Conservation (phyloP, 2,888 invertebrate genomes). For the Lasioglossum marginatum region DNA sequence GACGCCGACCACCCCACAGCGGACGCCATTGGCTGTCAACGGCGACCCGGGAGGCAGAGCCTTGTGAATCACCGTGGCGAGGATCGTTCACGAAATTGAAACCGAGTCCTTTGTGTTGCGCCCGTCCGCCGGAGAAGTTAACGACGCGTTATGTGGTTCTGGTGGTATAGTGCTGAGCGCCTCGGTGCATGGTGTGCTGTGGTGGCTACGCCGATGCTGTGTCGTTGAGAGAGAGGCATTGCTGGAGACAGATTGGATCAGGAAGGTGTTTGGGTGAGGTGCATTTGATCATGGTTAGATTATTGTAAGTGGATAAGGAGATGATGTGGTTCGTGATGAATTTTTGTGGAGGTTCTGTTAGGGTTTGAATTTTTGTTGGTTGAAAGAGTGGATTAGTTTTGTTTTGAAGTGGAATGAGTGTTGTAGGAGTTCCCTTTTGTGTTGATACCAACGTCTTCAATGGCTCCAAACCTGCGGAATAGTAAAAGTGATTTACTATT, state of each 20-base stretch:
- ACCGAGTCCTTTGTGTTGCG: not conserved
- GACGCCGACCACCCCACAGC: not conserved
- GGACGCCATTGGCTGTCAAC: conserved; percentile 12
- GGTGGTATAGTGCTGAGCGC: not conserved
- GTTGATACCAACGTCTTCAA: no score
- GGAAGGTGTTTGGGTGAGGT: not conserved
- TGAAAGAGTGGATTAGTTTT: not conserved
- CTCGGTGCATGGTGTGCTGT: not conserved
- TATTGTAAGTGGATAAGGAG: not conserved
- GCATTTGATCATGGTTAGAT: not conserved
- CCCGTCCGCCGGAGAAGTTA: not conserved
- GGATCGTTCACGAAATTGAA: not conserved
- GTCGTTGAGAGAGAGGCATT: not conserved
- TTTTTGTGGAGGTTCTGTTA: not conserved
- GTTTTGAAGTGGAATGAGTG: not conserved
- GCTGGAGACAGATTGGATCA: not conserved
- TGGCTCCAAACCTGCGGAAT: no score
- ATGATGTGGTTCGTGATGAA: no score
- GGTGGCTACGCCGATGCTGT: not conserved
- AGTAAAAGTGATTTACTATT: no score
- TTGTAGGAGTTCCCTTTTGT: no score
- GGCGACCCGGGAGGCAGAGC: not conserved
- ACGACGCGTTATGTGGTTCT: not conserved
- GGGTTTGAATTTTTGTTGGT: not conserved
- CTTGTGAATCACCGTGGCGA: not conserved